phyloP scores from a whole-genome alignment of 2,113 vertebrate genomes.

The Fregetta grallaria region DNA sequence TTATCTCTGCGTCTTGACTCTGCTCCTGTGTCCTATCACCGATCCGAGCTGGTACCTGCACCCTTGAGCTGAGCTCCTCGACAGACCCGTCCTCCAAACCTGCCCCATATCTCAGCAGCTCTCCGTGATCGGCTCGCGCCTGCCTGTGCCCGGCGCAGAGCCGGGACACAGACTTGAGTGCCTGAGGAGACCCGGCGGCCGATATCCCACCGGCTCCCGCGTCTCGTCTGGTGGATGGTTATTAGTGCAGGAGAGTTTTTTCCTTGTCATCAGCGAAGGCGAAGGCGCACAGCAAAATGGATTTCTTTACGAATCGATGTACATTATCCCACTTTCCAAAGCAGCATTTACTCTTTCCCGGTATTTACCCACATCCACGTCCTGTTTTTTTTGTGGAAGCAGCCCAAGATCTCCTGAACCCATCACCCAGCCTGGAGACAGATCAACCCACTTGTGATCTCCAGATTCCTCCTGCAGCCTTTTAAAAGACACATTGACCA shows the following conservation, averaged over 20 bases:
- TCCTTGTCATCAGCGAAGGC: neutral
- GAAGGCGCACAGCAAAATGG: neutral
- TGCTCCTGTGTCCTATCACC: accelerated
- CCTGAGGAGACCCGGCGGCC: neutral
- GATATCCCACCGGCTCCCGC: accelerated
- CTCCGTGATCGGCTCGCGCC: accelerated
- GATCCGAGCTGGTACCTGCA: neutral
- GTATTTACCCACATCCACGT: accelerated
- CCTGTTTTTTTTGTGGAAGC: neutral
- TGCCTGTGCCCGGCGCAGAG: accelerated
- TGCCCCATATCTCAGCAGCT: accelerated
- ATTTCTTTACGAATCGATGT: neutral
- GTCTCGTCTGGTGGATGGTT: neutral
- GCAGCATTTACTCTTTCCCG: neutral
- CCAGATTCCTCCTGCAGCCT: neutral
- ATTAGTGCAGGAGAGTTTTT: neutral
- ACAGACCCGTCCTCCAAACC: neutral
- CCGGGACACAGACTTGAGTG: neutral
- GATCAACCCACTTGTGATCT: neutral
- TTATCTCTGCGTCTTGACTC: accelerated
- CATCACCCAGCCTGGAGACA: neutral
- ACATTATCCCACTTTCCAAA: neutral
- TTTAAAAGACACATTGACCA: neutral
- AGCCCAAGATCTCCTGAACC: neutral
- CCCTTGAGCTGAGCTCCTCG: neutral